phyloP scores from a whole-genome alignment of 2,888 invertebrate genomes.

The Eilema depressum region DNA sequence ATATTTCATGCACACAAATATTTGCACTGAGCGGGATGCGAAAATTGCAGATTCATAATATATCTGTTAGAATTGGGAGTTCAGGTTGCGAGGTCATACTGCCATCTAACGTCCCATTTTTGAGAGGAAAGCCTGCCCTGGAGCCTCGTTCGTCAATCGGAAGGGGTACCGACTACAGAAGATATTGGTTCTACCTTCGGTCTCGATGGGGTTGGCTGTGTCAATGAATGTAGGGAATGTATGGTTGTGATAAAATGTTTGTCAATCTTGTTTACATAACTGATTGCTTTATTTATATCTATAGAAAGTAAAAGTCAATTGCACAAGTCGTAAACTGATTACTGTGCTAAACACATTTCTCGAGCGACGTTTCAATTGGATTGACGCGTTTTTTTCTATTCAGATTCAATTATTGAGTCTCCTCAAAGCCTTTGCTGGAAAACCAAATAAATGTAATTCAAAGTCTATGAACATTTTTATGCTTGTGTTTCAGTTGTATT shows the following conservation, averaged over 20 bases:
- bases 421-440: neutral
- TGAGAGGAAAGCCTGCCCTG: too few relatives aligned
- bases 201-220: too few relatives aligned
- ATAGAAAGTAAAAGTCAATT: neutral
- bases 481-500: neutral
- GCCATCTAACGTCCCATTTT: too few relatives aligned
- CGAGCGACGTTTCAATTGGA: neutral
- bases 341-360: slow-evolving; percentile 1
- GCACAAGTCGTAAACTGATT: neutral
- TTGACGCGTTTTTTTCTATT: neutral
- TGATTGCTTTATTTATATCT: neutral
- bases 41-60: too few relatives aligned
- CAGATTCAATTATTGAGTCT: neutral
- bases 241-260: neutral
- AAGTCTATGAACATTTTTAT: neutral
- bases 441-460: neutral
- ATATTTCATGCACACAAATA: too few relatives aligned
- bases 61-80: too few relatives aligned
- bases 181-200: too few relatives aligned
- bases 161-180: too few relatives aligned
- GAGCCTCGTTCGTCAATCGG: too few relatives aligned
- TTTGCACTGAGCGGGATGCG: too few relatives aligned
- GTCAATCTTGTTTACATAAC: too few relatives aligned
- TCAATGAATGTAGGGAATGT: neutral
- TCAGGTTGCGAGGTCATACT: too few relatives aligned